Percentiles rank a stretch among this genome's conserved stretches.
Evolutionary conservation across 1,140 invertebrate genomes (phyloP).

Genomic region (Drosophila sp.): DNA sequence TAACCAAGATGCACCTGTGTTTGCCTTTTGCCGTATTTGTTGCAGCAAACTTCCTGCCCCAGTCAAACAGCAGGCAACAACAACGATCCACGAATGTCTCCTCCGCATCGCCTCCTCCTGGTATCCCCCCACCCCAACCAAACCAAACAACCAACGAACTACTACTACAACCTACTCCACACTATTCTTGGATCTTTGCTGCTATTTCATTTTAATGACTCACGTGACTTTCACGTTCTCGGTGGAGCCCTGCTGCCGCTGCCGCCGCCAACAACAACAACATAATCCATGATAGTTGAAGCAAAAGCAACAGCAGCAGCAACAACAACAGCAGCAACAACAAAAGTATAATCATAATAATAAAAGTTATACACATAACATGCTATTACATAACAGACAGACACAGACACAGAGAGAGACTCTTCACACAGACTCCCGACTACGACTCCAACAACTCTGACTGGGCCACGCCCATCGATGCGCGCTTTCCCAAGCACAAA

Average conservation of each 20-base stretch:
- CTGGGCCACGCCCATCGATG: slow-evolving; percentile 21
- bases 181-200: slow-evolving; percentile 53
- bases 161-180: slow-evolving; percentile 35
- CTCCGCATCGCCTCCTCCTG: neutral
- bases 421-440: neutral
- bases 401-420: slow-evolving; percentile 28
- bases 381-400: slow-evolving; percentile 75
- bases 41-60: slow-evolving; percentile 40
- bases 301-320: slow-evolving; percentile 28
- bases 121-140: neutral
- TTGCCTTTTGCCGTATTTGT: slow-evolving; percentile 35
- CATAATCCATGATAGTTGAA: slow-evolving; percentile 36
- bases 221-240: slow-evolving; percentile 75
- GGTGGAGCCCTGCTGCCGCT: slow-evolving; percentile 26
- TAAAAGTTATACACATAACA: slow-evolving; percentile 80
- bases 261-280: slow-evolving; percentile 29
- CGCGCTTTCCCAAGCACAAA: slow-evolving; percentile 14
- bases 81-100: too few relatives aligned
- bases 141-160: neutral
- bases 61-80: slow-evolving; percentile 3
- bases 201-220: slow-evolving; percentile 80
- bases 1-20: slow-evolving; percentile 49
- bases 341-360: slow-evolving; percentile 78
- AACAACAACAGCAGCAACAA: slow-evolving; percentile 25
- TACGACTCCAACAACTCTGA: neutral